Percentiles rank a stretch among this genome's conserved stretches.
Conservation (phyloP, 2,113 vertebrate genomes). For the Gasterosteus aculeatus region DNA sequence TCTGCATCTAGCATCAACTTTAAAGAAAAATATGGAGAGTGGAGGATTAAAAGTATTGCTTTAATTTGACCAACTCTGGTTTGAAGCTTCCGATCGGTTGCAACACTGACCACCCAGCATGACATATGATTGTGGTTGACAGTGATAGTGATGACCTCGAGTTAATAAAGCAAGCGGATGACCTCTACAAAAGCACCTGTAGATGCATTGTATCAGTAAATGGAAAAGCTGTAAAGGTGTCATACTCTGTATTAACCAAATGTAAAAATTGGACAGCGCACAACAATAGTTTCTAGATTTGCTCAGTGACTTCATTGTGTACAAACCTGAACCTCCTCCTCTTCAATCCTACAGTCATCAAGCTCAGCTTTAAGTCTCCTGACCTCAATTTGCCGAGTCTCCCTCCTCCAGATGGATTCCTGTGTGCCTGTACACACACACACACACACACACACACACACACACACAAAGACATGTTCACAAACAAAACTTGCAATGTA, state of each 20-base stretch:
- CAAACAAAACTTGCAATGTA: constrained; percentile 14
- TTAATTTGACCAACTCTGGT: neutral
- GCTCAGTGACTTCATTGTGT: neutral
- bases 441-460: constrained; percentile 3
- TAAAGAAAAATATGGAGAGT: neutral
- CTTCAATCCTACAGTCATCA: constrained; percentile 67
- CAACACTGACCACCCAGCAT: neutral
- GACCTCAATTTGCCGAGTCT: constrained; percentile 77
- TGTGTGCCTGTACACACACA: constrained; percentile 5
- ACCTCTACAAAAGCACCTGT: neutral
- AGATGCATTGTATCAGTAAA: neutral
- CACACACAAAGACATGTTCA: neutral
- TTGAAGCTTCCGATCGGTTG: neutral
- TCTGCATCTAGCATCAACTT: neutral
- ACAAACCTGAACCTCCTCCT: constrained; percentile 62
- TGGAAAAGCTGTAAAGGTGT: neutral
- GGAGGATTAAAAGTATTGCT: neutral
- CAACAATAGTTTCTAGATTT: neutral
- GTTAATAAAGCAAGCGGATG: too few species aligned
- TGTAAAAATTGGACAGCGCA: neutral
- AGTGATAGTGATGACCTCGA: neutral
- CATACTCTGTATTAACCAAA: neutral
- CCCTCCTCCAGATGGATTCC: constrained; percentile 72
- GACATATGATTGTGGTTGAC: neutral
- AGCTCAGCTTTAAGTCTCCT: constrained; percentile 68